Base-by-base conservation (phyloP, 2,888 invertebrate genomes). In the Oligia fasciuncula region DNA sequence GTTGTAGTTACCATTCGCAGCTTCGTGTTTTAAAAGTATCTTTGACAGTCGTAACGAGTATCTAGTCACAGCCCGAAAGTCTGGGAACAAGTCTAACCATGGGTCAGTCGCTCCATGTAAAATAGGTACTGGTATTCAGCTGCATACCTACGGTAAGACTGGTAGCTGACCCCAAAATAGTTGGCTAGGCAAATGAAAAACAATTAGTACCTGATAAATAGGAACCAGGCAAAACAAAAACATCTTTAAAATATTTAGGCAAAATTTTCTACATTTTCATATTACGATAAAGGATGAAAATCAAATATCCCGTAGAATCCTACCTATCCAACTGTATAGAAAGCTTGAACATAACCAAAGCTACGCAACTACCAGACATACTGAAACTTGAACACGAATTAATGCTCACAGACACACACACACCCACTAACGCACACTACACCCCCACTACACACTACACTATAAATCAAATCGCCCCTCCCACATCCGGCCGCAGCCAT, bases 401-500 rank as follows among this genome's bases (percentile, higher is more conserved):
- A 89, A 89, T 83, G 85, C 73, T 80, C 80, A 87, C 78, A 29
- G 29, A 29, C 29, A 84, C 73, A 87, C 74, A 84, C 73, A 79
- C 72, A 74, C 49, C 9, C 75, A 68, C 69, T 54, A 73, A 80
- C 78, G 76, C 67, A 77, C 72, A 84, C 80, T 74, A 74, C 60
- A 76, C 69, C 83, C 88, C 91, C 90, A 90, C 88, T 87, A 89
- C 90, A 88, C 90, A 76, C 91, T 90, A 90, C 90, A 94, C 95
- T 95, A 96, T 95, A 96, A 95, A 95, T 96, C 96, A 96, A 94
- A 93, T 92, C 89, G 95, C 96, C 93, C 95, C 96, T 93, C 96
- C 96, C 94, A 96, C 93, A 91, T 94, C 94, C 95, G 93, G 94
- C 94, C 94, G 96, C 95, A 95, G 96, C 96, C 96, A 96, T 96